Base-by-base conservation (phyloP, 2,113 vertebrate genomes). In the Rousettus leschenaultii region DNA sequence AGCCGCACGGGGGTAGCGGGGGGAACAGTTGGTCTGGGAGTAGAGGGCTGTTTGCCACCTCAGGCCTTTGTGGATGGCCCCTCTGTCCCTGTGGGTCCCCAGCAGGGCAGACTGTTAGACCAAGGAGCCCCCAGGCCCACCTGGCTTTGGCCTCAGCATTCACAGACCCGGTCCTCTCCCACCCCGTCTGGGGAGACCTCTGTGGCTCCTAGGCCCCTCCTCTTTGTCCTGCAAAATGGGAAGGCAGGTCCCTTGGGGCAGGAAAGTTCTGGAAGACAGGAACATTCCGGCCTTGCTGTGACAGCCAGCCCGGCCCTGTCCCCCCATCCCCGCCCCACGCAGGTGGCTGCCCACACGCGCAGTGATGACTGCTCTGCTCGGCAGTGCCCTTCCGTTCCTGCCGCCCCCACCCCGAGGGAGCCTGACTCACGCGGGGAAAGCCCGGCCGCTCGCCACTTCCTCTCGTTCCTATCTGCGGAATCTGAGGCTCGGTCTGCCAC, bases 281-380 rank as follows among this genome's bases (percentile, higher is more conserved):
- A 30, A 7, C 77, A 45, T 33, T 63, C 45, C 19, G 63, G 51
- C 40, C 18, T 38, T 66, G 66, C 53, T 45, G 15, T 19, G 15
- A 14, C 33, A 61, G 82, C 18, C 82, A 68, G 82, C 35, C 7
- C 38, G 70, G 70, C 82, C 57, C 38, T 10, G 74, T 21, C 59
- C 0, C 0, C 59, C 38, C n/a, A n/a, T 59, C 21, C 28, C 40
- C n/a, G n/a, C n/a, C n/a, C 6, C 6, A 18, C 0, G 13, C 5
- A 57, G 87, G 79, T 35, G 74, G 78, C 28, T 15, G 14, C 16
- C 57, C 14, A 3, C 21, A 28, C 0, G 28, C 78, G 22, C 3
- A 11, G 65, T 1, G 57, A 30, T 0, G 55, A 61, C 30, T 2
- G n/a, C 63, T 35, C 6, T 3, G n/a, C 63, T 35, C 6, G 0